A percentile compares a stretch with the other conserved stretches of the same genome.
Conservation (phyloP, 2,797 vertebrate species). For the Garrulus glandarius region DNA sequence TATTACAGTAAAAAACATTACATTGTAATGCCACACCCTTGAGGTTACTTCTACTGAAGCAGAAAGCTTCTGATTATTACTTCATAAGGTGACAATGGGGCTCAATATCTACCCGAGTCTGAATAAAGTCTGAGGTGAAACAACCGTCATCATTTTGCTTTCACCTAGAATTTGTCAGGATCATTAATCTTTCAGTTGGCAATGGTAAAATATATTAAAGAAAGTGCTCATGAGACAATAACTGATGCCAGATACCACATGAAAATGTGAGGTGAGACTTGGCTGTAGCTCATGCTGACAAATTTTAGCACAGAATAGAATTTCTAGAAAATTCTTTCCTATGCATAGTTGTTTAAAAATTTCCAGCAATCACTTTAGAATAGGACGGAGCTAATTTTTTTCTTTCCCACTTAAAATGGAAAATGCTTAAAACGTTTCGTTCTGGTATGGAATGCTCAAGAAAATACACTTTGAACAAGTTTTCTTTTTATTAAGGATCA, state of each 20-base stretch:
- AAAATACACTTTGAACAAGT: background rate
- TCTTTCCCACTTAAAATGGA: background rate
- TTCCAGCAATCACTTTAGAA: background rate
- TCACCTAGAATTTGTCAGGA: background rate
- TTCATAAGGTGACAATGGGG: background rate
- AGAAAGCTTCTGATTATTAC: background rate
- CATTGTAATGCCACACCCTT: background rate
- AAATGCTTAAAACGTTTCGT: background rate
- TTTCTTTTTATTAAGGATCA: background rate
- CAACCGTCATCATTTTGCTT: background rate
- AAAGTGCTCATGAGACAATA: background rate
- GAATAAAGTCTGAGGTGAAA: background rate
- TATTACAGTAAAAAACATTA: background rate
- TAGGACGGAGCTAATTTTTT: background rate
- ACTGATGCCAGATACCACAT: background rate
- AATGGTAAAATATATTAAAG: background rate
- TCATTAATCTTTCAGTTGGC: background rate
- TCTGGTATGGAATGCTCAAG: background rate
- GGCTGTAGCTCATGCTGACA: background rate
- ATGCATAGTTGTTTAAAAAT: background rate
- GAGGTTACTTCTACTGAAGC: background rate
- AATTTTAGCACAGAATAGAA: background rate
- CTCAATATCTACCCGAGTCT: fast-evolving
- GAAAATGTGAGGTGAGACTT: background rate
- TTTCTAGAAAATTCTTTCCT: background rate